Evolutionary conservation across 64 coral and sea anemone species (phyloP).

Genomic region (Orbicella faveolata): DNA sequence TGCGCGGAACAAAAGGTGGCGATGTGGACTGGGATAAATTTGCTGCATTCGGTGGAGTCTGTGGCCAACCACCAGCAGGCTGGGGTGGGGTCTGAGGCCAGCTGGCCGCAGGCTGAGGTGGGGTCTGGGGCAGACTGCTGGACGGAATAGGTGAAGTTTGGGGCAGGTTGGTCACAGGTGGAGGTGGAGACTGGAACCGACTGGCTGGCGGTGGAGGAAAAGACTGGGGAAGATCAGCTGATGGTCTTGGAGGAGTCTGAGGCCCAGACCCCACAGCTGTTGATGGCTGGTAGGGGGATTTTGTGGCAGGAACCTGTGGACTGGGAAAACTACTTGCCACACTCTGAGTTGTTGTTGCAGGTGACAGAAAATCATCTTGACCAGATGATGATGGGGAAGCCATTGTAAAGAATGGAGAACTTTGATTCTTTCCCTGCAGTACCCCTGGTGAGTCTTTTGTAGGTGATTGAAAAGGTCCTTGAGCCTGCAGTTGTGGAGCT

Average conservation of each 20-base stretch:
- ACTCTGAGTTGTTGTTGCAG: background rate
- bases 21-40: background rate
- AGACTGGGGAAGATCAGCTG: background rate
- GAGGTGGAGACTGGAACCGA: background rate
- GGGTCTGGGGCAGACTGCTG: background rate
- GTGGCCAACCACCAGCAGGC: background rate
- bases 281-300: background rate
- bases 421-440: constrained; percentile 10
- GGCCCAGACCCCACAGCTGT: background rate
- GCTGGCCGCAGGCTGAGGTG: background rate
- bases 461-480: constrained; percentile 35
- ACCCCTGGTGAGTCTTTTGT: background rate
- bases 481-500: constrained; percentile 43
- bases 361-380: constrained; percentile 24
- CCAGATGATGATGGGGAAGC: background rate
- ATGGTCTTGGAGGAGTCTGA: constrained; percentile 13
- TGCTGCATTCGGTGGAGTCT: constrained; percentile 5
- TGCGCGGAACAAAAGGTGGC: background rate
- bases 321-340: background rate
- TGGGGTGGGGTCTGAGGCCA: constrained; percentile 10
- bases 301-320: background rate
- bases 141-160: background rate
- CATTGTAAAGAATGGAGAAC: constrained; percentile 38
- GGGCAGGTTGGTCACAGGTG: background rate
- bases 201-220: background rate